Percentiles rank a stretch among this genome's conserved stretches.
Conservation (phyloP, 2,113 vertebrate species). For the Lynx canadensis region DNA sequence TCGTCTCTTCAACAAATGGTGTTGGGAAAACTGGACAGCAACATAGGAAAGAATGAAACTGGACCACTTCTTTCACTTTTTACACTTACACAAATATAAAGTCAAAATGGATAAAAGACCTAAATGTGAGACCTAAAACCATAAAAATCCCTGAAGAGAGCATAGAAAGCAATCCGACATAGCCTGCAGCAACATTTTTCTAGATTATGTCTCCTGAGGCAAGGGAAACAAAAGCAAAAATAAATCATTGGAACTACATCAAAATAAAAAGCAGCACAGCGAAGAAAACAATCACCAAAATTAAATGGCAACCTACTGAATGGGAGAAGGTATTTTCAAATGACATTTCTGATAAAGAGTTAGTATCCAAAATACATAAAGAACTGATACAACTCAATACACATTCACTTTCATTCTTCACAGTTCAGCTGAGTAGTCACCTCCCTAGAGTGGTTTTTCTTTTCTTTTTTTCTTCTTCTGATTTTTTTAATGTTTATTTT, state of each 20-base stretch:
- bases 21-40: not conserved
- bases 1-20: not conserved
- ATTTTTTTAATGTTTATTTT: not conserved
- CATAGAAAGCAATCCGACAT: not conserved
- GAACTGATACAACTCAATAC: not conserved
- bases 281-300: not conserved
- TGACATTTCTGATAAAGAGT: not conserved
- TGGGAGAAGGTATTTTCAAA: not conserved
- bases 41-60: not conserved
- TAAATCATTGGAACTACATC: not conserved
- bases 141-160: not conserved
- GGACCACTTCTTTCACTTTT: not conserved
- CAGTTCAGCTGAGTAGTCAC: not conserved
- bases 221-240: not conserved
- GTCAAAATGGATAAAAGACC: not conserved
- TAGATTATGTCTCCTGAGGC: not conserved
- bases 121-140: not conserved
- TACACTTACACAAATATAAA: not conserved
- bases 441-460: not conserved
- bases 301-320: not conserved
- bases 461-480: not conserved
- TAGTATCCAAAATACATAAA: not conserved
- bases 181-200: not conserved
- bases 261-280: not conserved
- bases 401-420: not conserved